Percentiles rank a stretch among this genome's conserved stretches.
Conservation (phyloP, 2,888 invertebrate species). For the Aphidius colemani region DNA sequence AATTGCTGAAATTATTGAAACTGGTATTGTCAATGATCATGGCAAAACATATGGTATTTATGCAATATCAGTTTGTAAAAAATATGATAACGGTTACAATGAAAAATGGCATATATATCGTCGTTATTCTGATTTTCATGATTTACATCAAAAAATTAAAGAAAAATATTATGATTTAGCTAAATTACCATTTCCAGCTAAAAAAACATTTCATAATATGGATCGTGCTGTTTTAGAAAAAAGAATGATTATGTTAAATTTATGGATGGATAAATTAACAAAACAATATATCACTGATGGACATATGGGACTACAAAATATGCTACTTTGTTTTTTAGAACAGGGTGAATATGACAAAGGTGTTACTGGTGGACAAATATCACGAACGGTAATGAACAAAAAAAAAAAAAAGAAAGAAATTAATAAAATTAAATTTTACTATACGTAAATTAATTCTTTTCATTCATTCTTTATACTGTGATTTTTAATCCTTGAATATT, state of each 20-base stretch:
- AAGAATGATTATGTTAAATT: slow-evolving; percentile 80
- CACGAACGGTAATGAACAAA: slow-evolving; percentile 62
- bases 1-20: slow-evolving; percentile 54
- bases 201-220: slow-evolving; percentile 93
- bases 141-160: slow-evolving; percentile 81
- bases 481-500: too few species aligned
- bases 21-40: slow-evolving; percentile 79
- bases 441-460: too few species aligned
- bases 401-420: too few species aligned
- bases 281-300: slow-evolving; percentile 65
- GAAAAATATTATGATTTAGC: slow-evolving; percentile 82
- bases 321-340: slow-evolving; percentile 70
- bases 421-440: too few species aligned
- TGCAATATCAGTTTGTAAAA: slow-evolving; percentile 78
- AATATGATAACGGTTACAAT: slow-evolving; percentile 69
- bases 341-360: slow-evolving; percentile 73
- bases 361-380: slow-evolving; percentile 65
- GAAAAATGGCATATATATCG: slow-evolving; percentile 91
- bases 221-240: slow-evolving; percentile 83
- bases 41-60: slow-evolving; percentile 89
- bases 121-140: slow-evolving; percentile 92
- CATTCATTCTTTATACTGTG: too few species aligned
- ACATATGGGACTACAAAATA: slow-evolving; percentile 68
- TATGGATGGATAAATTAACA: slow-evolving; percentile 76
- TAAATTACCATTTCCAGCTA: slow-evolving; percentile 83